Percentiles rank a stretch among this genome's conserved stretches.
phyloP scores from a whole-genome alignment of 2,888 invertebrate species.

The Nemotelus pantherinus region DNA sequence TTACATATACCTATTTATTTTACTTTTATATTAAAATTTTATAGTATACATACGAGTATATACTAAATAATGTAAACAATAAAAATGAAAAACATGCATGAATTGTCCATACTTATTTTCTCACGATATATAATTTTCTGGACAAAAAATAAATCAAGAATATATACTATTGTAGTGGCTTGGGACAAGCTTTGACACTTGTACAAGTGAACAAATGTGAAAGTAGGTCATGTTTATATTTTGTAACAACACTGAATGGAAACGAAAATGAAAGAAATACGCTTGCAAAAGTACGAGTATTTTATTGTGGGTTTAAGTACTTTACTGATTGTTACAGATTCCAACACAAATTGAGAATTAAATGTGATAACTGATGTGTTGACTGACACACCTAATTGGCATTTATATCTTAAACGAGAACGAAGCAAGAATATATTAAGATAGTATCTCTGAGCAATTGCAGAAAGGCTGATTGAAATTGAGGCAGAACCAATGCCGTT shows the following conservation, averaged over 20 bases:
- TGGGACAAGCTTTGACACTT: not conserved
- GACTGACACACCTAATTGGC: too few species aligned
- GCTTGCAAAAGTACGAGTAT: slow-evolving; percentile 6
- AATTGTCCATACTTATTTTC: slow-evolving; percentile 14
- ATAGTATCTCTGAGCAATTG: too few species aligned
- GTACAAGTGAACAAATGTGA: not conserved
- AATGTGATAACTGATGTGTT: too few species aligned
- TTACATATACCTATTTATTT: slow-evolving; percentile 15
- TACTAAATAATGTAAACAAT: not conserved
- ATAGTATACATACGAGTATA: not conserved
- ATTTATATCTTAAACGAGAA: too few species aligned
- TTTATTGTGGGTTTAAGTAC: not conserved
- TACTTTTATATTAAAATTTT: not conserved
- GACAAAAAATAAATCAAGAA: not conserved
- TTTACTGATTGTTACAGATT: too few species aligned
- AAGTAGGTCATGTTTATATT: slow-evolving; percentile 22
- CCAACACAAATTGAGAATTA: too few species aligned
- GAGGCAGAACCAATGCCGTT: too few species aligned
- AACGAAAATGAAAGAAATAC: not conserved
- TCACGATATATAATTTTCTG: not conserved
- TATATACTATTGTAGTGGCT: not conserved
- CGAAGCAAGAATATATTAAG: too few species aligned
- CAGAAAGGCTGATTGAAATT: too few species aligned
- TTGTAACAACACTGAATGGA: slow-evolving; percentile 11
- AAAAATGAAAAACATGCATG: slow-evolving; percentile 2